Evolutionary conservation across 2,113 vertebrate genomes (phyloP).

Genomic region (Potamarius usumacintae): DNA sequence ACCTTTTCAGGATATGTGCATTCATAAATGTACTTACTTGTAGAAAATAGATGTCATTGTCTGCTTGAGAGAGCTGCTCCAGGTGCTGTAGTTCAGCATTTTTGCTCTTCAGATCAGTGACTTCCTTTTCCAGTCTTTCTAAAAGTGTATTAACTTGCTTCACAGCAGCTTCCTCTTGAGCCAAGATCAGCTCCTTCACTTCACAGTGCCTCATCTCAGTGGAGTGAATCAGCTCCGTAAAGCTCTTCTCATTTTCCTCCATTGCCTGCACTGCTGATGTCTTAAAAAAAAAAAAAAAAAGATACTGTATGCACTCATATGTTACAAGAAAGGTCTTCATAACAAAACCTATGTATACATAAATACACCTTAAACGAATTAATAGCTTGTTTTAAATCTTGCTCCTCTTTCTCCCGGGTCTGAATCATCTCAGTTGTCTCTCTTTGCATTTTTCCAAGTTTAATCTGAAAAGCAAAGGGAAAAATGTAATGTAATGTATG

Average conservation of each 20-base stretch:
- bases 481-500: background rate
- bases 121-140: constrained; percentile 30
- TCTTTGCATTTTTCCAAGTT: constrained; percentile 37
- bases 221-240: constrained; percentile 24
- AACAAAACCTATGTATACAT: background rate
- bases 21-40: constrained; percentile 29
- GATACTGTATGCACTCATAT: background rate
- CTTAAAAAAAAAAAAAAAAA: background rate
- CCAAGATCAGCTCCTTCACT: constrained; percentile 37
- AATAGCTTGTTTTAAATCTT: constrained; percentile 30
- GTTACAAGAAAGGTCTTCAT: background rate
- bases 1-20: background rate
- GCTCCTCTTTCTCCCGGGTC: constrained; percentile 28
- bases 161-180: constrained; percentile 27
- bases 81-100: constrained; percentile 44
- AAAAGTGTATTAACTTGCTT: constrained; percentile 32
- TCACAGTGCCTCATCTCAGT: constrained; percentile 15
- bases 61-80: constrained; percentile 36
- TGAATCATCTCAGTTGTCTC: constrained; percentile 8
- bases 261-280: constrained; percentile 8
- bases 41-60: constrained; percentile 48
- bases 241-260: constrained; percentile 13
- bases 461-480: constrained; percentile 21
- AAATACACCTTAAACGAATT: constrained; percentile 30
- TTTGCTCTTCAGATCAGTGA: constrained; percentile 40